Conservation (phyloP, 2,888 invertebrate species). For the Ornithoptera alexandrae region DNA sequence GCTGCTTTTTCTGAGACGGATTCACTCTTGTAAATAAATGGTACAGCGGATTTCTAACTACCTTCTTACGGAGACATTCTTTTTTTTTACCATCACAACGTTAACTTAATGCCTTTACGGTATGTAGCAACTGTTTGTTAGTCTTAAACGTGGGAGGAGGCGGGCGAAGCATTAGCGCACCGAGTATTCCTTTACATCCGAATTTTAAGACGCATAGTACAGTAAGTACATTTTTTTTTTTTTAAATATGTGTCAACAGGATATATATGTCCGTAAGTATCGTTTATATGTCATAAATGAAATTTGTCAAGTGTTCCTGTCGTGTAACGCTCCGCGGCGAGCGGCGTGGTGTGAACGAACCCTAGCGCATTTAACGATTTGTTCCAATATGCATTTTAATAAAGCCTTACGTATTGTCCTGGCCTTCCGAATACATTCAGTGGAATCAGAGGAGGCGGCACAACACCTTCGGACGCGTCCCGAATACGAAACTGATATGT, state of each 20-base stretch:
- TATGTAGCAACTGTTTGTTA: slow-evolving; percentile 38
- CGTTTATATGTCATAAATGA: slow-evolving; percentile 35
- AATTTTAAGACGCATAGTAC: no score
- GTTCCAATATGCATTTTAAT: slow-evolving; percentile 74
- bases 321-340: slow-evolving; percentile 52
- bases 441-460: slow-evolving; percentile 11
- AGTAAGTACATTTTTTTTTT: no score
- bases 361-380: slow-evolving; percentile 63
- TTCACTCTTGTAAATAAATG: slow-evolving; percentile 77
- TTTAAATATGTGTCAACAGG: no score
- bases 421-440: slow-evolving; percentile 24
- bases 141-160: slow-evolving; percentile 14
- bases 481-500: no score
- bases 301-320: slow-evolving; percentile 41
- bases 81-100: slow-evolving; percentile 49
- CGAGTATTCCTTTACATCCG: slow-evolving; percentile 8
- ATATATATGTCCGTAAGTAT: no score
- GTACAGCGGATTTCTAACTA: slow-evolving; percentile 74
- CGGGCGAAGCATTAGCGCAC: slow-evolving; percentile 12
- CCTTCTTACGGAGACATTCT: slow-evolving; percentile 76
- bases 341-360: slow-evolving; percentile 67
- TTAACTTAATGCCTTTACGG: slow-evolving; percentile 53
- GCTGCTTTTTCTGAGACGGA: slow-evolving; percentile 75
- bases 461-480: no score
- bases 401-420: slow-evolving; percentile 63